Base-by-base conservation (phyloP, 2,888 invertebrate species). In the Scelioninae gen. 2 region DNA sequence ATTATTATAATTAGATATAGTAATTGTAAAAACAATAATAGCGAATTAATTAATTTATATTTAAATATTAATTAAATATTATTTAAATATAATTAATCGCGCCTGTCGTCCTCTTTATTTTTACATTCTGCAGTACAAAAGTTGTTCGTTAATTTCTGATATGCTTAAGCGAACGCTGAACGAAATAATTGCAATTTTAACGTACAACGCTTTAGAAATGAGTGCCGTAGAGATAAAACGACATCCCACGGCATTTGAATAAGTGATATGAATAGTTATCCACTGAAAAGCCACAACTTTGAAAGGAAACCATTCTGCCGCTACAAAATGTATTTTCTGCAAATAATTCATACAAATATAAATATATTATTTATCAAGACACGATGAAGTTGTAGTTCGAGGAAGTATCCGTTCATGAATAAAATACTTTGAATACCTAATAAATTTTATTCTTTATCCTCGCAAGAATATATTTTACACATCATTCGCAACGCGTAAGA, bases 401-500 rank as follows among this genome's bases (percentile, higher is more conserved):
- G 52, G 52, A 58, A 31, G 52, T 53, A 58, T 11, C 4, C 11
- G 57, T 37, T 19, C 13, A 43, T 50, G 46, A 65, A 65, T 65
- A 48, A 65, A 57, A 48, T 65, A 19, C 19, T 13, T n/a, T 41
- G 28, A 45, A 50, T 70, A 35, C 35, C 50, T 70, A 70, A 64
- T 41, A 50, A 70, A 70, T 58, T 50, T 64, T 70, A 70, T 70
- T 70, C 43, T 63, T 70, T 63, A 57, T 63, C 37, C 41, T 57
- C 55, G 31, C 25, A 50, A 48, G 63, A 70, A 57, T 55, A 50
- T 63, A 70, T 61, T 57, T 63, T 70, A 70, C 57, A 69, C 28
- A 33, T 45, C 7, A 28, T 71, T 76, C 25, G 45, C 41, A 58
- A 50, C 39, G 22, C 53, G 53, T 55, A 60, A 53, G 63, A 75